Percentiles rank a stretch among this genome's conserved stretches.
Evolutionary conservation across 2,888 invertebrate genomes (phyloP).

Genomic region (Rhingia rostrata): DNA sequence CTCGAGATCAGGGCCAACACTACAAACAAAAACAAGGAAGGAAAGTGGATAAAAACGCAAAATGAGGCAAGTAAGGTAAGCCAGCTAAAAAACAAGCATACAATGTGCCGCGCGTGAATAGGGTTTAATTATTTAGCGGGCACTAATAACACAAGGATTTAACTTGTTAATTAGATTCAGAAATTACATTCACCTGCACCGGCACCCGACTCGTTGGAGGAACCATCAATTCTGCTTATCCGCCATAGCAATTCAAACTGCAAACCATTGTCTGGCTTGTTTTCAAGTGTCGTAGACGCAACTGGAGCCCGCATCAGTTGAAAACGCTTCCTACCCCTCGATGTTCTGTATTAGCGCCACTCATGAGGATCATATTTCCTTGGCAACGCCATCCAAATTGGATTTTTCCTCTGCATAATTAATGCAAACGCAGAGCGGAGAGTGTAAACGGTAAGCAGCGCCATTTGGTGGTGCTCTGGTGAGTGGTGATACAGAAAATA

Average conservation of each 20-base stretch:
- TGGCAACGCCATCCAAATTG: slow-evolving; percentile 50
- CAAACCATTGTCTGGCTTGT: slow-evolving; percentile 37
- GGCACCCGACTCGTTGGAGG: not conserved
- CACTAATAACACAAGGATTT: slow-evolving; percentile 71
- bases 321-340: slow-evolving; percentile 9
- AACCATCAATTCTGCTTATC: not conserved
- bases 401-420: slow-evolving; percentile 58
- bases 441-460: slow-evolving; percentile 17
- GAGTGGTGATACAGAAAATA: no score
- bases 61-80: slow-evolving; percentile 45
- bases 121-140: slow-evolving; percentile 68
- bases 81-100: slow-evolving; percentile 40
- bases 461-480: slow-evolving; percentile 7
- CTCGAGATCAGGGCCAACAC: slow-evolving; percentile 23
- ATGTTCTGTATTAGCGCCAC: slow-evolving; percentile 47
- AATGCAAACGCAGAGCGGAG: slow-evolving; percentile 35
- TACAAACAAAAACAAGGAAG: not conserved
- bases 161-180: slow-evolving; percentile 72
- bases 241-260: slow-evolving; percentile 10
- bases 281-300: not conserved
- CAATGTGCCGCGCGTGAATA: slow-evolving; percentile 20
- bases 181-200: slow-evolving; percentile 48
- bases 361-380: slow-evolving; percentile 70
- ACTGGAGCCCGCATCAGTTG: slow-evolving; percentile 11
- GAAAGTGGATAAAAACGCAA: slow-evolving; percentile 4